A percentile compares a stretch with the other conserved stretches of the same genome.
These are phyloP conservation scores for Temnothorax nylanderi DNA, from an alignment of 1,140 invertebrate species.

Conservation along the genomic window DNA sequence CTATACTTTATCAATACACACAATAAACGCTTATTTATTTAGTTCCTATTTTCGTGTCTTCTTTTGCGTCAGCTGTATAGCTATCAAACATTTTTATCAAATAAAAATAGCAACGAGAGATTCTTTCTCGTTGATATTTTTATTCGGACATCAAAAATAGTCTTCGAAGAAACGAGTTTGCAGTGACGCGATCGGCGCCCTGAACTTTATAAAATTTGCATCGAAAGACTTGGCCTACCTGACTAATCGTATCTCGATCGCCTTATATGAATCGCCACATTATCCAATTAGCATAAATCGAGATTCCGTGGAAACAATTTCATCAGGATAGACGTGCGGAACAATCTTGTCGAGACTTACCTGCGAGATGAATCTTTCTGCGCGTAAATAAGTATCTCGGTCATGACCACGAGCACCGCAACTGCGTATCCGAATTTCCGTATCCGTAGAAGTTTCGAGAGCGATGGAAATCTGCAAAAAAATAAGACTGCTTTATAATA, in stretches of 20 bases:
- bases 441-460: background rate
- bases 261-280: background rate
- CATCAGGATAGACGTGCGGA: background rate
- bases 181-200: background rate
- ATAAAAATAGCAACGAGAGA: constrained; percentile 11
- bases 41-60: background rate
- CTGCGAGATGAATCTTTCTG: background rate
- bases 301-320: constrained; percentile 4
- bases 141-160: background rate
- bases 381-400: constrained; percentile 4
- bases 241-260: background rate
- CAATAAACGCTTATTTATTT: constrained; percentile 18
- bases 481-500: background rate
- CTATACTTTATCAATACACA: background rate
- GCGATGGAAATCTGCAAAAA: background rate
- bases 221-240: constrained; percentile 1
- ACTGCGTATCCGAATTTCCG: background rate
- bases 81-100: background rate
- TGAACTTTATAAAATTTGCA: constrained; percentile 16
- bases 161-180: background rate
- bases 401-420: background rate
- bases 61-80: background rate
- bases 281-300: constrained; percentile 40
- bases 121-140: background rate
- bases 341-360: background rate